Base-by-base conservation (phyloP, 1,140 invertebrate species). In the Chelonus insularis region DNA sequence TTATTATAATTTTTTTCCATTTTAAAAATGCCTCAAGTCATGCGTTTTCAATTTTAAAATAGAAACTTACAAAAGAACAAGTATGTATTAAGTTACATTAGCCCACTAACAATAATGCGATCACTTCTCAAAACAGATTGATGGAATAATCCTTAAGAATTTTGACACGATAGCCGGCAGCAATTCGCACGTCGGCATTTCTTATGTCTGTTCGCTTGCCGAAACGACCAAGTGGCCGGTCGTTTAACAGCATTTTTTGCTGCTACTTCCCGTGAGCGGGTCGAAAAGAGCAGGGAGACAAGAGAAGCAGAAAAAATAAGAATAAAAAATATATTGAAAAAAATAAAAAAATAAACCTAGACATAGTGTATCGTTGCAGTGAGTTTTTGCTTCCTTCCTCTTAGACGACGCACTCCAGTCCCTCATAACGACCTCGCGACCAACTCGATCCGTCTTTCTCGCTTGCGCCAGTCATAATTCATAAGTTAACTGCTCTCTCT, bases 401-500 rank as follows among this genome's bases (percentile, higher is more conserved):
- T 62, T 59, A 25, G 36, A 25, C 56, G 55, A 54, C 54, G 54
- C 41, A 39, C 60, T 25, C 57, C 41, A 32, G 34, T 36, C 60
- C 43, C 57, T 68, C 70, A 69, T 70, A 67, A 72, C 69, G 68
- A 73, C 72, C 69, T 69, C 57, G 64, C 68, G 74, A 71, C 68
- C 65, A 63, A 65, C 70, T 71, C 74, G 67, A 76, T 75, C 66
- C 70, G 69, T 78, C 73, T 75, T 74, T 77, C 72, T 75, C 68
- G 67, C 70, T 72, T 69, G 45, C 58, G 67, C 63, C 69, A 67
- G 68, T 73, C 75, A 75, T 80, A 80, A 80, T 74, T 80, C 78
- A 80, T 80, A 80, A 76, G 68, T 70, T 77, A 80, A 80, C 78
- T 77, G 75, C 75, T 66, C 66, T 66, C 63, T 47, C 56, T 62